A percentile compares a stretch with the other conserved stretches of the same genome.
Evolutionary conservation across 1,140 invertebrate genomes (phyloP).

Genomic region (Armadillidium nasatum): DNA sequence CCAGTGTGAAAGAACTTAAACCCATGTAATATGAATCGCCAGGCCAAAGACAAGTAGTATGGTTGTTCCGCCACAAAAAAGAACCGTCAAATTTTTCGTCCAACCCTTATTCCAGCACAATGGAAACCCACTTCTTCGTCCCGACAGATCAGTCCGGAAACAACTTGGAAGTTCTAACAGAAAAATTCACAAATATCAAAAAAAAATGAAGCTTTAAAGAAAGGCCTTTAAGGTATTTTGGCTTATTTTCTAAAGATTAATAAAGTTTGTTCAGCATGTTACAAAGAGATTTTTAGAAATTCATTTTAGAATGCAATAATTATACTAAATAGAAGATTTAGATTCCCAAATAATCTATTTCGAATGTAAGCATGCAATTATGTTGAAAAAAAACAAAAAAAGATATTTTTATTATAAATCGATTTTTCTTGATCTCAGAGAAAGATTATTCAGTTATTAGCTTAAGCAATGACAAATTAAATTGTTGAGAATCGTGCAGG

Average conservation of each 20-base stretch:
- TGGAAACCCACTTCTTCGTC: background rate
- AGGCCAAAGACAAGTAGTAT: slow-evolving; percentile 21
- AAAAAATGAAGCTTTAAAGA: slow-evolving; percentile 10
- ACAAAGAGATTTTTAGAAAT: no score
- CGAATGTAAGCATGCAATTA: no score
- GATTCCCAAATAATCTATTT: no score
- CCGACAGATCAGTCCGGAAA: background rate
- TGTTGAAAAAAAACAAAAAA: no score
- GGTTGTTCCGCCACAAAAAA: slow-evolving; percentile 31
- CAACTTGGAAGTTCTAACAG: background rate
- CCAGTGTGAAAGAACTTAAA: slow-evolving; percentile 35
- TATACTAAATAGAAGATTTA: no score
- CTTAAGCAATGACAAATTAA: slow-evolving; percentile 87
- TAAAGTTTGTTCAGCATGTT: no score
- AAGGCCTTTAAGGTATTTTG: slow-evolving; percentile 12
- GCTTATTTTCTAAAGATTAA: no score
- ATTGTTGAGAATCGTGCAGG: slow-evolving; percentile 69
- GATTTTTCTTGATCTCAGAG: slow-evolving; percentile 58
- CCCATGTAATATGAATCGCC: slow-evolving; percentile 12
- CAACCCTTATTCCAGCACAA: slow-evolving; percentile 17
- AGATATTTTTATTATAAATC: no score
- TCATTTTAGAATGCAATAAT: no score
- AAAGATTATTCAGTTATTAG: slow-evolving; percentile 88
- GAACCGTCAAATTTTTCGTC: slow-evolving; percentile 26
- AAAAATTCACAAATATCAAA: background rate